phyloP scores from a whole-genome alignment of 2,888 invertebrate species.

The Nudaria mundana region DNA sequence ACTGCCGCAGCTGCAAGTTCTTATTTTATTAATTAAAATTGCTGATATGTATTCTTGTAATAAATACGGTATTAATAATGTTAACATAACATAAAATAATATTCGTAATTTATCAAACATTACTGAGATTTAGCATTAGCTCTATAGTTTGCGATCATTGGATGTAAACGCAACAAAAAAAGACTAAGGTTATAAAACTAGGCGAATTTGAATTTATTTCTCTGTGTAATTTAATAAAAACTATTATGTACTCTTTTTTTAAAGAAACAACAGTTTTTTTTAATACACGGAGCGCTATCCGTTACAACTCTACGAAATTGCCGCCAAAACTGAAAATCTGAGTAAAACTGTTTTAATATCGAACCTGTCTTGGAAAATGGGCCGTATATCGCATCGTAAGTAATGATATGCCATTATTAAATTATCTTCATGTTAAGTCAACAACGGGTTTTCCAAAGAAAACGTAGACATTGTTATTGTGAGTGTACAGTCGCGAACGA shows the following conservation, averaged over 20 bases:
- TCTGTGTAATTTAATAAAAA: too few species aligned
- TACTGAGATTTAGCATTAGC: slow-evolving; percentile 1
- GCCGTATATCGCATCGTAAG: too few species aligned
- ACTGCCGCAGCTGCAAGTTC: slow-evolving; percentile 46
- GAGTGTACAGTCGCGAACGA: slow-evolving; percentile 27
- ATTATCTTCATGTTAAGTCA: slow-evolving; percentile 31
- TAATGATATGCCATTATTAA: slow-evolving; percentile 14
- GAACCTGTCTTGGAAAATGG: background rate
- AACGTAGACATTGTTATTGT: too few species aligned
- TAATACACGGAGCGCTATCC: too few species aligned
- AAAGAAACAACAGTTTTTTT: too few species aligned
- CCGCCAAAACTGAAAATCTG: too few species aligned
- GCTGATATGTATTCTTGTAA: slow-evolving; percentile 70
- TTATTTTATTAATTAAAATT: slow-evolving; percentile 61
- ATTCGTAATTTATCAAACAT: slow-evolving; percentile 68
- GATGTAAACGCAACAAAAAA: too few species aligned
- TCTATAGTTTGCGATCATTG: background rate
- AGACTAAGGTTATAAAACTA: too few species aligned
- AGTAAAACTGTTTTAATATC: slow-evolving; percentile 2
- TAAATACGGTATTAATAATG: slow-evolving; percentile 65
- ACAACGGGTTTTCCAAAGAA: too few species aligned
- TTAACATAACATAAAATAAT: slow-evolving; percentile 62
- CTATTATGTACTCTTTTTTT: too few species aligned
- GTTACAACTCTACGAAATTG: too few species aligned
- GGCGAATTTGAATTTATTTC: too few species aligned